phyloP scores from a whole-genome alignment of 2,113 vertebrate genomes.

The Carassius carassius region DNA sequence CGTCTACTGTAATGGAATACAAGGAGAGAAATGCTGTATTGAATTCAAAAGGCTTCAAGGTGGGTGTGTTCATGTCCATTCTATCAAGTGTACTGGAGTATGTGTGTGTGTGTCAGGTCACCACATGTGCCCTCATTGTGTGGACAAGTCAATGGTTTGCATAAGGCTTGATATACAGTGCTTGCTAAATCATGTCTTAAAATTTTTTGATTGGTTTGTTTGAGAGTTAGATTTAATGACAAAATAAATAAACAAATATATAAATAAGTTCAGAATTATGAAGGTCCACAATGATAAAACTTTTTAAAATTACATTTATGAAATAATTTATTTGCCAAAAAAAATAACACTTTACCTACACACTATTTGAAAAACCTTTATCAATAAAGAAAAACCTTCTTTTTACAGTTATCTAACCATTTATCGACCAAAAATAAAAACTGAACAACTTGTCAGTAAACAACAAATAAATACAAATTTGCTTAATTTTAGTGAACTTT shows the following conservation, averaged over 20 bases:
- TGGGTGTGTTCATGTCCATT: neutral
- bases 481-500: too few species aligned
- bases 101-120: neutral
- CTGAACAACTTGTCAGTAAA: too few species aligned
- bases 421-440: neutral
- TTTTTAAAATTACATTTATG: too few species aligned
- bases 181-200: neutral
- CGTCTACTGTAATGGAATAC: constrained; percentile 2
- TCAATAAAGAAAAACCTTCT: too few species aligned
- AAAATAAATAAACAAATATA: neutral
- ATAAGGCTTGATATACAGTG: neutral
- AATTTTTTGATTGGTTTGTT: neutral
- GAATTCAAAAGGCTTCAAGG: neutral
- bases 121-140: neutral
- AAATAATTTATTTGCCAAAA: too few species aligned
- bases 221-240: neutral
- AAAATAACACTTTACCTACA: too few species aligned
- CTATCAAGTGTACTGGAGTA: neutral
- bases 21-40: neutral
- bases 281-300: neutral
- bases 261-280: neutral
- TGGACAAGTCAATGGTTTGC: neutral
- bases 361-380: too few species aligned
- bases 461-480: too few species aligned
- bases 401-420: neutral